A percentile compares a stretch with the other conserved stretches of the same genome.
Evolutionary conservation across 2,797 vertebrate species (phyloP).

Genomic region (Catharus ustulatus): DNA sequence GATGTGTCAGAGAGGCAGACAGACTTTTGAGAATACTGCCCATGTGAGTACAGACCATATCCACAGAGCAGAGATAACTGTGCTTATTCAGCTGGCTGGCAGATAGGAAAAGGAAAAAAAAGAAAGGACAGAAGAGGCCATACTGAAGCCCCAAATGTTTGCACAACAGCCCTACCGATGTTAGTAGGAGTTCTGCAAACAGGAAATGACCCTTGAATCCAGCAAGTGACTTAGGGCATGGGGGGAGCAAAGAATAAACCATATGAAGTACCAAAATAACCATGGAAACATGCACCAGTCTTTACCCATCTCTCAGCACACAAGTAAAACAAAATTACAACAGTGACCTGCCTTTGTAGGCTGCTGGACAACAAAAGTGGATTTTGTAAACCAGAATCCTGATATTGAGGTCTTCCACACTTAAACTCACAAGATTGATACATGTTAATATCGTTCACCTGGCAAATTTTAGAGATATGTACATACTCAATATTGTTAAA

Average conservation of each 20-base stretch:
- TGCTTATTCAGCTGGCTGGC: neutral
- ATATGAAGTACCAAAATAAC: neutral
- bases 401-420: neutral
- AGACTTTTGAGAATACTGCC: neutral
- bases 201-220: slow-evolving; percentile 21
- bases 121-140: neutral
- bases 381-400: neutral
- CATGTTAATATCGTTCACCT: neutral
- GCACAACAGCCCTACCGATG: slow-evolving; percentile 1
- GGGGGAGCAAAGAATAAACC: neutral
- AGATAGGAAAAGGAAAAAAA: neutral
- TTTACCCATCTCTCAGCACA: neutral
- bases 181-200: neutral
- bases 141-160: neutral
- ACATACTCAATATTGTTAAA: neutral
- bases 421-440: neutral
- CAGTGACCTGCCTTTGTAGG: neutral
- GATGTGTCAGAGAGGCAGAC: neutral
- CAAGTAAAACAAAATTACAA: neutral
- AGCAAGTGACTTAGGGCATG: neutral
- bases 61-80: neutral
- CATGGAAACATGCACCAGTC: neutral
- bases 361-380: neutral
- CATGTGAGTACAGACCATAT: rapidly evolving
- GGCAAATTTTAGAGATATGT: neutral